Conservation (phyloP, 2,797 vertebrate species). For the Rhinogobio ventralis region DNA sequence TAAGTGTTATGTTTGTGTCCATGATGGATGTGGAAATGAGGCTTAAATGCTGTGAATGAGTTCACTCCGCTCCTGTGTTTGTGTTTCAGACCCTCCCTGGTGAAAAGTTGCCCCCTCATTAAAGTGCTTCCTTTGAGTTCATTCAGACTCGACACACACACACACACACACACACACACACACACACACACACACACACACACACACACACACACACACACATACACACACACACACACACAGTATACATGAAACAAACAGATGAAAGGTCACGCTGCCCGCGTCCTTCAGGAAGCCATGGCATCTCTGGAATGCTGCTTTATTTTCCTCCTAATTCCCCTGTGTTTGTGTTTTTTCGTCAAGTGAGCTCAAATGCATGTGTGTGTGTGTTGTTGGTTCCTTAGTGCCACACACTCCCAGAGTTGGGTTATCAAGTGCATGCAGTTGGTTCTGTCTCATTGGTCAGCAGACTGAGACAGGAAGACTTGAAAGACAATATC, state of each 20-base stretch:
- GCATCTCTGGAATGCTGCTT: slow-evolving; percentile 59
- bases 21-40: slow-evolving; percentile 9
- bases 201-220: background rate
- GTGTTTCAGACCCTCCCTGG: slow-evolving; percentile 2
- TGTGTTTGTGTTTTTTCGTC: slow-evolving; percentile 37
- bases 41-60: slow-evolving; percentile 8
- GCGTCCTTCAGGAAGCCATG: slow-evolving; percentile 47
- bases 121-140: slow-evolving; percentile 25
- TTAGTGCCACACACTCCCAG: slow-evolving; percentile 19
- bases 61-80: slow-evolving; percentile 25
- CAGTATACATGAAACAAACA: slow-evolving; percentile 27
- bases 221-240: slow-evolving; percentile 1
- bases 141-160: background rate
- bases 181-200: slow-evolving; percentile 3
- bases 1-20: slow-evolving; percentile 16
- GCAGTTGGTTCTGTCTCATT: slow-evolving; percentile 15
- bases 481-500: slow-evolving; percentile 41
- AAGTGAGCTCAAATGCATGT: slow-evolving; percentile 24
- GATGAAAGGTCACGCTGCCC: slow-evolving; percentile 44
- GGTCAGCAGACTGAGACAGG: slow-evolving; percentile 47
- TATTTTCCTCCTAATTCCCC: slow-evolving; percentile 53
- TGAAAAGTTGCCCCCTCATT: slow-evolving; percentile 27
- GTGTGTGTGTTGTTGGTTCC: slow-evolving; percentile 30
- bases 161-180: background rate
- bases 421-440: slow-evolving; percentile 40